Percentiles rank a stretch among this genome's conserved stretches.
Evolutionary conservation across 2,797 vertebrate species (phyloP).

Genomic region (Urocyon cinereoargenteus): DNA sequence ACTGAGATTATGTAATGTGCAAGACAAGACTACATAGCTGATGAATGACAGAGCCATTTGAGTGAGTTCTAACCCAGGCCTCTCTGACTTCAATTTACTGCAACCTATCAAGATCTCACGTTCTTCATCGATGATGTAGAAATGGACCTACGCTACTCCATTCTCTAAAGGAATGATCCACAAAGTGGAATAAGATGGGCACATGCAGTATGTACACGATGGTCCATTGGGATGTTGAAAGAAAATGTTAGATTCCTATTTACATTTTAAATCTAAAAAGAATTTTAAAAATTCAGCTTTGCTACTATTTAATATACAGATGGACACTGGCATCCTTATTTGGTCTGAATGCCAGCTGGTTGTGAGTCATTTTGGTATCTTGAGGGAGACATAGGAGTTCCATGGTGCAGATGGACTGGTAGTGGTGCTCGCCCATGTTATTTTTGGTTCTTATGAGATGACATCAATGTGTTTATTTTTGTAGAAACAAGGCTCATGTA

Average conservation of each 20-base stretch:
- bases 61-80: not conserved
- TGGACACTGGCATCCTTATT: conserved; percentile 37
- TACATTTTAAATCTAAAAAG: conserved; percentile 46
- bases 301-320: conserved; percentile 50
- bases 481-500: conserved; percentile 9
- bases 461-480: conserved; percentile 48
- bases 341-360: conserved; percentile 44
- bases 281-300: conserved; percentile 37
- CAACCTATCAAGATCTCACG: not conserved
- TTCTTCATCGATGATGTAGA: not conserved
- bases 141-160: not conserved
- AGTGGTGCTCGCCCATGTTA: not conserved
- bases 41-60: not conserved
- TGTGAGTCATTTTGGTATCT: conserved; percentile 55
- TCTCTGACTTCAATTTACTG: not conserved
- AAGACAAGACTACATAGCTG: not conserved
- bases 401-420: not conserved
- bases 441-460: not conserved
- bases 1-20: not conserved
- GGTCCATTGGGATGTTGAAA: not conserved
- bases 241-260: conserved; percentile 43
- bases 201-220: not conserved
- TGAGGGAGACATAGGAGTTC: not conserved
- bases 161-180: not conserved
- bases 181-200: not conserved